These are phyloP conservation scores for Paradoxurus hermaphroditus DNA, from an alignment of 2,113 vertebrate species.

Conservation along the genomic window DNA sequence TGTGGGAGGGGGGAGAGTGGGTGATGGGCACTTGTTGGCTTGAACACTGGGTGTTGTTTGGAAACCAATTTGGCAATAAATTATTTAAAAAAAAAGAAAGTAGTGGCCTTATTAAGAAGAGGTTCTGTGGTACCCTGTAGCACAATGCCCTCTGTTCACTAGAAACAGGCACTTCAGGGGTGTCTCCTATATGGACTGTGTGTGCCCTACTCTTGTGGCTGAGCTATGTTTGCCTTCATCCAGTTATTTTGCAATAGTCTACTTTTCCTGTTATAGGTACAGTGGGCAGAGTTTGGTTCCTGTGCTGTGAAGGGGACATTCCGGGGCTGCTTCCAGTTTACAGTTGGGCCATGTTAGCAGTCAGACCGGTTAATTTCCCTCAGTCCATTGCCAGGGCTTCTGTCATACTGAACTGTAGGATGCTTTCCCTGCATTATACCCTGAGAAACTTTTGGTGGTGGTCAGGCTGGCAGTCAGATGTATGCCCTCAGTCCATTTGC, in stretches of 20 bases:
- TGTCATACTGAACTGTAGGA: background rate
- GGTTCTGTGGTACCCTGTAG: background rate
- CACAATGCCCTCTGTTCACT: background rate
- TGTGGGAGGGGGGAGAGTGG: too few relatives aligned
- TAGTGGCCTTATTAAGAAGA: too few relatives aligned
- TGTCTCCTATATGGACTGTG: background rate
- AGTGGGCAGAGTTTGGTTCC: background rate
- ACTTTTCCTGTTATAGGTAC: background rate
- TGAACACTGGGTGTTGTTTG: too few relatives aligned
- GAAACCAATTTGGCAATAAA: too few relatives aligned
- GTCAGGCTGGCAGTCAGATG: background rate
- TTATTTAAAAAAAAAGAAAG: too few relatives aligned
- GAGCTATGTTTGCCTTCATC: background rate
- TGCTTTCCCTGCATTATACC: background rate
- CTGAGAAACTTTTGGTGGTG: background rate
- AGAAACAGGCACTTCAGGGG: background rate
- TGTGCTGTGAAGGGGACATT: background rate
- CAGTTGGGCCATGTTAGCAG: background rate
- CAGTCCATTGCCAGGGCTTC: background rate
- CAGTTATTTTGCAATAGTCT: background rate
- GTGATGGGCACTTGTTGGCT: too few relatives aligned
- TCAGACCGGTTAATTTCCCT: background rate
- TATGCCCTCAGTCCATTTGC: background rate
- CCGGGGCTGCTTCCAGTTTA: background rate
- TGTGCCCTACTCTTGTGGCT: background rate